Base-by-base conservation (phyloP, 1,140 invertebrate genomes). In the Helicoverpa zea region DNA sequence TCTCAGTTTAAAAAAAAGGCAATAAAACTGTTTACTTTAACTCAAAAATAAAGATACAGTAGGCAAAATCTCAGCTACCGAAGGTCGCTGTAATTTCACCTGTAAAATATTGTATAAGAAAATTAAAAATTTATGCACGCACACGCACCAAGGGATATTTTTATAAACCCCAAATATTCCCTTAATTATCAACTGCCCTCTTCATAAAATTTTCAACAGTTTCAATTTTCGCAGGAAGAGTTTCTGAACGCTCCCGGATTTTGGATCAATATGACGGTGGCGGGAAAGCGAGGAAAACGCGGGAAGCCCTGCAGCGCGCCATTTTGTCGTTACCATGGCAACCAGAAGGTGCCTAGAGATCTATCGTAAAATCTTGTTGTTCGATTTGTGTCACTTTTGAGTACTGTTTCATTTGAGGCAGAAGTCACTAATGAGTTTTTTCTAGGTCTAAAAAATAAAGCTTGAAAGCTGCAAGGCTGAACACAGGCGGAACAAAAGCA, bases 281-380 rank as follows among this genome's bases (percentile, higher is more conserved):
- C 54, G 66, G 66, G 47, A 70, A 70, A 47, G 13, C 47, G 18
- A 13, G 18, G 47, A 70, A 70, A 70, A 18, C 66, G 66, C 66
- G 66, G 66, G 47, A 70, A 70, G 66, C 66, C 49, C 35, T 54
- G 66, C 18, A 70, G 66, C 47, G 64, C 66, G 66, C 66, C 66
- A 70, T 70, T 51, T 70, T 54, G 66, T 52, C 47, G 66, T 70
- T 14, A 29, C 66, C 49, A 70, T 70, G 49, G 18, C 49, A 70
- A 70, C 66, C 66, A 70, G 66, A 54, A 49, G 47, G 49, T 52
- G 49, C 66, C 47, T 23, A 54, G 12, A 51, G 35, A 13, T 11
- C 7, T n/a, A 4, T 14, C 29, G 61, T 64, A 16, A 64, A 43
- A 64, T 64, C 30, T 29, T 43, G 61, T 64, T 13, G 30, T 64